Percentiles rank a stretch among this genome's conserved stretches.
Conservation (phyloP, 2,797 vertebrate genomes). For the Gambelia wislizenii region DNA sequence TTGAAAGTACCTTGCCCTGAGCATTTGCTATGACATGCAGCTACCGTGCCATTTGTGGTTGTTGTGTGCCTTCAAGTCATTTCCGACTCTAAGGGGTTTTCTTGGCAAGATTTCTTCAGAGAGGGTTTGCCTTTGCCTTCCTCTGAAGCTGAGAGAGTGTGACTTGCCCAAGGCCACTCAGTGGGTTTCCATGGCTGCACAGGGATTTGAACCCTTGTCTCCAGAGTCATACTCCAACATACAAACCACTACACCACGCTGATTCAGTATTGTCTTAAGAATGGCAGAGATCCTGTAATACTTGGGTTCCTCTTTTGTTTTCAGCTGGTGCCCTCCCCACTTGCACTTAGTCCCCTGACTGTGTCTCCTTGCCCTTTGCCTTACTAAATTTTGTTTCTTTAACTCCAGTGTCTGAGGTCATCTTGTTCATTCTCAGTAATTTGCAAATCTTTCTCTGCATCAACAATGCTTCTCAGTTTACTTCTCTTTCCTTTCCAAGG, state of each 20-base stretch:
- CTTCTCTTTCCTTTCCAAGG: slow-evolving; percentile 1
- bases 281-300: not conserved
- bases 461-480: not conserved
- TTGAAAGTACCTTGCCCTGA: not conserved
- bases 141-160: too few species aligned
- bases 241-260: too few species aligned
- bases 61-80: too few species aligned
- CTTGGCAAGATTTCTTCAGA: too few species aligned
- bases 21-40: not conserved
- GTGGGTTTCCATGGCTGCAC: too few species aligned
- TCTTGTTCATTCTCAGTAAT: not conserved
- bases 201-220: too few species aligned
- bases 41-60: not conserved
- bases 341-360: not conserved
- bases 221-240: too few species aligned
- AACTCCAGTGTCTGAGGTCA: not conserved
- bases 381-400: slow-evolving; percentile 1
- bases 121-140: too few species aligned
- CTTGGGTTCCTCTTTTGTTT: not conserved
- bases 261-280: not conserved
- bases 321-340: not conserved
- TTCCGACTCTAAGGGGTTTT: too few species aligned
- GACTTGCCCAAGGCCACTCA: too few species aligned
- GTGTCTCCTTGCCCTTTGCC: not conserved
- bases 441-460: not conserved